These are phyloP conservation scores for Protodeltote pygarga DNA, from an alignment of 2,888 invertebrate genomes.

Conservation along the genomic window DNA sequence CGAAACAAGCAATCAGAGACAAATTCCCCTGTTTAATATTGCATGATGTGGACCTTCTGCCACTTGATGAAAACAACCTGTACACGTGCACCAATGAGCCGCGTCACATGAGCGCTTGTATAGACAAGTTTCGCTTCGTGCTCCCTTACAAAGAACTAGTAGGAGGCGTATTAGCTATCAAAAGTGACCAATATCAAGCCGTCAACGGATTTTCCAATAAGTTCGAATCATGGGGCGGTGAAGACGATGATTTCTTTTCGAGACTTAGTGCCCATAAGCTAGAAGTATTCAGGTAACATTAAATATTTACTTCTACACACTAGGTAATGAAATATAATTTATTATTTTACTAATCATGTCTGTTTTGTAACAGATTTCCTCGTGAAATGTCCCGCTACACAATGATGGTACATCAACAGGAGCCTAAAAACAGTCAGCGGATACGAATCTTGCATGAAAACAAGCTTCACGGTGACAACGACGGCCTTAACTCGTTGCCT, in stretches of 20 bases:
- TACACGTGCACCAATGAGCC: slow-evolving; percentile 93
- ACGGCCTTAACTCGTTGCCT: slow-evolving; percentile 59
- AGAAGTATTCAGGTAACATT: slow-evolving; percentile 67
- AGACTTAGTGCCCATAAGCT: slow-evolving; percentile 56
- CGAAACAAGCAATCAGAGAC: slow-evolving; percentile 90
- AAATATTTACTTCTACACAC: too few relatives aligned
- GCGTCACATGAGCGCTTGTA: slow-evolving; percentile 95
- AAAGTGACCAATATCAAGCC: slow-evolving; percentile 63
- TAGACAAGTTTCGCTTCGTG: slow-evolving; percentile 90
- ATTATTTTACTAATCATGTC: too few relatives aligned
- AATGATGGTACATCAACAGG: slow-evolving; percentile 74
- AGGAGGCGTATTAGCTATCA: slow-evolving; percentile 77
- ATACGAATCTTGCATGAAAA: slow-evolving; percentile 58
- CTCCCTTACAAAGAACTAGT: slow-evolving; percentile 40
- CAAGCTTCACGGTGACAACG: slow-evolving; percentile 36
- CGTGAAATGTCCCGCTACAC: slow-evolving; percentile 73
- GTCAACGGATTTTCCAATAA: slow-evolving; percentile 77
- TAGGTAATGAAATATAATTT: too few relatives aligned
- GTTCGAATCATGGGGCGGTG: slow-evolving; percentile 80
- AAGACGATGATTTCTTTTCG: slow-evolving; percentile 76
- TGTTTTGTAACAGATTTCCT: slow-evolving; percentile 69
- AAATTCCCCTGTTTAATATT: slow-evolving; percentile 94
- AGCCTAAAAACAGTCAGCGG: slow-evolving; percentile 60
- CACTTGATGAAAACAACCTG: slow-evolving; percentile 92
- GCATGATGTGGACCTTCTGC: slow-evolving; percentile 96